Base-by-base conservation (phyloP, 2,888 invertebrate genomes). In the Mimumesa dahlbomi region DNA sequence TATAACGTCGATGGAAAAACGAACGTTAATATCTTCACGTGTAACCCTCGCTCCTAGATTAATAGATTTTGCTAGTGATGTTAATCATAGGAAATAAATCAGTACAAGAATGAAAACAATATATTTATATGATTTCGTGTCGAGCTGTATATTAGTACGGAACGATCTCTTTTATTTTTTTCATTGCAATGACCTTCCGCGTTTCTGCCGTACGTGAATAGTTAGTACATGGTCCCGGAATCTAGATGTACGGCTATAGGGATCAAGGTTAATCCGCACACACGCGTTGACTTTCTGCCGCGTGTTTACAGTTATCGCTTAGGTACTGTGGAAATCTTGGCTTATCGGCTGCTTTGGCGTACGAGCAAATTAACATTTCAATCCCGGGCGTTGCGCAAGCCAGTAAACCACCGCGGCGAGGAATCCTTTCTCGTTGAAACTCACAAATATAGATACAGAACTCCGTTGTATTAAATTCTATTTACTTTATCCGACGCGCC, bases 291-390 rank as follows among this genome's bases (percentile, higher is more conserved):
- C 68, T 69, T 53, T 54, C 40, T 52, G 19, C 42, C 36, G 45
- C 40, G 49, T 43, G 52, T 66, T 71, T 67, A 64, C 63, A 49
- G 45, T 65, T 70, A 56, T 49, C 50, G 48, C 18, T 31, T 29
- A 22, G 56, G 25, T 43, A 34, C 45, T n/a, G 40, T 46, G 38
- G 56, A 43, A 58, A 54, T 46, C 50, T 14, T 22, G 6, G 31
- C 56, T 70, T 70, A 67, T 64, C 61, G 49, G 38, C 4, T 43
- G 42, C 45, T 48, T 49, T 22, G 31, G 13, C 16, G 21, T 49
- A 34, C 42, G 38, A 42, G 34, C 19, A 16, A 67, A 76, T 68
- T 72, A 72, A 68, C 64, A 61, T 64, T 75, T 75, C 62, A 49
- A 66, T 70, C 48, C 50, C 31, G 16, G n/a, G 16, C 19, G n/a